A percentile compares a stretch with the other conserved stretches of the same genome.
These are phyloP conservation scores for Apis cerana DNA, from an alignment of 1,140 invertebrate species.

Conservation along the genomic window DNA sequence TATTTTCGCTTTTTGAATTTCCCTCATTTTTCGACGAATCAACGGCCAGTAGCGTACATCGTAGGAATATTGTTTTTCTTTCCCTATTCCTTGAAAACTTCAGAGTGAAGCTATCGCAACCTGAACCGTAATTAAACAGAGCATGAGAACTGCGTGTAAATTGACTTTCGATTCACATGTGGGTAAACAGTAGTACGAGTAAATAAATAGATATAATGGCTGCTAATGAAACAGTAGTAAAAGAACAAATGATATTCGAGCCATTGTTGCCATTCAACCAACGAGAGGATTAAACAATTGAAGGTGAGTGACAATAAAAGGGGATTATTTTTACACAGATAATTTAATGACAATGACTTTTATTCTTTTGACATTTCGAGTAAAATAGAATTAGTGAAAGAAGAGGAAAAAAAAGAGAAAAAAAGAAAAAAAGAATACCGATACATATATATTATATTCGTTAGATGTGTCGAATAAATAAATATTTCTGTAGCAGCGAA, in stretches of 20 bases:
- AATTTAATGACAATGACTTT: neutral
- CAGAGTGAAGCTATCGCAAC: neutral
- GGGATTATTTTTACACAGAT: slow-evolving; percentile 37
- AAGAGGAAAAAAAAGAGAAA: neutral
- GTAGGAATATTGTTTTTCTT: slow-evolving; percentile 14
- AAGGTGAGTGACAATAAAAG: slow-evolving; percentile 57
- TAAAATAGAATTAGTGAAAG: neutral
- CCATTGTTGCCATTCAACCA: neutral
- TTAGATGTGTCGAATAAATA: neutral
- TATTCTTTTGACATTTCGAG: neutral
- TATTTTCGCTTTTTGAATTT: neutral
- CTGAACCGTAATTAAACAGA: slow-evolving; percentile 4
- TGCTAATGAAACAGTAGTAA: slow-evolving; percentile 22
- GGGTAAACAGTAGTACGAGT: slow-evolving; percentile 9
- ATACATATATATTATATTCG: neutral
- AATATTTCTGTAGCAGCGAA: neutral
- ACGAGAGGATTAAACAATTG: neutral
- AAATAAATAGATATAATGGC: neutral
- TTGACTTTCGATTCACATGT: slow-evolving; percentile 29
- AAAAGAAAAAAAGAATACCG: neutral
- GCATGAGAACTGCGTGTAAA: slow-evolving; percentile 36
- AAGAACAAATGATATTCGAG: neutral
- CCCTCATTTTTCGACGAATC: neutral
- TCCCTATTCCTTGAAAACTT: neutral
- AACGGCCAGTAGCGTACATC: slow-evolving; percentile 20